Evolutionary conservation across 2,888 invertebrate genomes (phyloP).

Genomic region (Artemia sp.): DNA sequence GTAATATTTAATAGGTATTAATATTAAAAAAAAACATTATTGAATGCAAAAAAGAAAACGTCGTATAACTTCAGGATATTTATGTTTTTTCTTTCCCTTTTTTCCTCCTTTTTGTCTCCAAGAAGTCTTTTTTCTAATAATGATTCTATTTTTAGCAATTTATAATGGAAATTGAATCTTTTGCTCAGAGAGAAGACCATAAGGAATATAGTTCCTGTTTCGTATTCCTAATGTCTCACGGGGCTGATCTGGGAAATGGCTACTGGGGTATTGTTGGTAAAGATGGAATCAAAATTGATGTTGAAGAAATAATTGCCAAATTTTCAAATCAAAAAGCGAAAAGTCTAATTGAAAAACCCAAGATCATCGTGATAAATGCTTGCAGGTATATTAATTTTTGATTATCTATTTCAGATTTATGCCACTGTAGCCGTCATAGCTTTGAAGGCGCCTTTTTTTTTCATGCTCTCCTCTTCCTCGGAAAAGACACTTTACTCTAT

Average conservation of each 20-base stretch:
- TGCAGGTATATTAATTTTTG: background rate
- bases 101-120: too few species aligned
- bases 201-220: conserved; percentile 7
- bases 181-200: background rate
- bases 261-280: conserved; percentile 3
- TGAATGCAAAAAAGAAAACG: too few species aligned
- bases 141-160: background rate
- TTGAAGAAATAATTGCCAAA: background rate
- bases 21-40: too few species aligned
- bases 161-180: conserved; percentile 2
- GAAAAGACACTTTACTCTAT: too few species aligned
- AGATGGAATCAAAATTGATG: conserved; percentile 3
- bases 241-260: conserved; percentile 6
- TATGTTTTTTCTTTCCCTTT: too few species aligned
- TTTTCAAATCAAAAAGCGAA: conserved; percentile 8
- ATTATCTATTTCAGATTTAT: too few species aligned
- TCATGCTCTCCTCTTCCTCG: too few species aligned
- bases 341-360: background rate
- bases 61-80: too few species aligned
- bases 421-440: too few species aligned
- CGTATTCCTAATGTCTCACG: conserved; percentile 8
- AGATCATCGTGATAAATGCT: background rate
- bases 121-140: background rate
- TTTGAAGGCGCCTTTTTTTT: too few species aligned
- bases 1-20: too few species aligned